A percentile compares a stretch with the other conserved stretches of the same genome.
These are phyloP conservation scores for Seriola dumerili DNA, from an alignment of 2,113 vertebrate species.

Conservation along the genomic window DNA sequence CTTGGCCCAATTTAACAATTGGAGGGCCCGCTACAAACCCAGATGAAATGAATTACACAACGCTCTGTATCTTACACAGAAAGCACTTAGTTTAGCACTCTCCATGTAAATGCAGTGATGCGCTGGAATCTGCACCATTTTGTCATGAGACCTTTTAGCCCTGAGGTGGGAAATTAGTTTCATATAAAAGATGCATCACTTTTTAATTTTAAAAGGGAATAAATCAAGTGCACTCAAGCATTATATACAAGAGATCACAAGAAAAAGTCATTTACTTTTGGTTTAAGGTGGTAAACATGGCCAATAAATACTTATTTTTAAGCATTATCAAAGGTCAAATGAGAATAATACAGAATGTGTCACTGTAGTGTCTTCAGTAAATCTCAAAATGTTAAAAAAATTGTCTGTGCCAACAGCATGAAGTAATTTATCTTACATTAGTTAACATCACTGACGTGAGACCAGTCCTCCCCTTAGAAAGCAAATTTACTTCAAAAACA, in stretches of 20 bases:
- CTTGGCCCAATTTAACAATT: neutral
- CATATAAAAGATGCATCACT: constrained; percentile 48
- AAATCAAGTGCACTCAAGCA: constrained; percentile 42
- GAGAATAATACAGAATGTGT: constrained; percentile 23
- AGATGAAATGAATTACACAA: neutral
- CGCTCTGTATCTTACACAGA: constrained; percentile 3
- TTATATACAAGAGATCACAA: constrained; percentile 45
- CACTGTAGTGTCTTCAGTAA: constrained; percentile 22
- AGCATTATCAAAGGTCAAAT: constrained; percentile 26
- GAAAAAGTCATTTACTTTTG: constrained; percentile 10
- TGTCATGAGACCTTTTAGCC: constrained; percentile 37
- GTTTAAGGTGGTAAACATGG: constrained; percentile 1
- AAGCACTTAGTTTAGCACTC: constrained; percentile 10
- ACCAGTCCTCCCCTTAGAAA: constrained; percentile 16
- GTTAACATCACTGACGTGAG: constrained; percentile 18
- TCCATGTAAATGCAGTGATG: constrained; percentile 13
- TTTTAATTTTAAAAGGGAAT: constrained; percentile 40
- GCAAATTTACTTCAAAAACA: no score
- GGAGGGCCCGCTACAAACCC: neutral
- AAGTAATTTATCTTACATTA: constrained; percentile 42
- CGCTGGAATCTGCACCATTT: neutral
- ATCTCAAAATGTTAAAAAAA: constrained; percentile 25
- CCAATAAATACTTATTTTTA: constrained; percentile 22
- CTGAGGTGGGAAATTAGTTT: constrained; percentile 54
- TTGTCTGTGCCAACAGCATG: constrained; percentile 25